Evolutionary conservation across 2,113 vertebrate genomes (phyloP).

Genomic region (Oriolus oriolus): DNA sequence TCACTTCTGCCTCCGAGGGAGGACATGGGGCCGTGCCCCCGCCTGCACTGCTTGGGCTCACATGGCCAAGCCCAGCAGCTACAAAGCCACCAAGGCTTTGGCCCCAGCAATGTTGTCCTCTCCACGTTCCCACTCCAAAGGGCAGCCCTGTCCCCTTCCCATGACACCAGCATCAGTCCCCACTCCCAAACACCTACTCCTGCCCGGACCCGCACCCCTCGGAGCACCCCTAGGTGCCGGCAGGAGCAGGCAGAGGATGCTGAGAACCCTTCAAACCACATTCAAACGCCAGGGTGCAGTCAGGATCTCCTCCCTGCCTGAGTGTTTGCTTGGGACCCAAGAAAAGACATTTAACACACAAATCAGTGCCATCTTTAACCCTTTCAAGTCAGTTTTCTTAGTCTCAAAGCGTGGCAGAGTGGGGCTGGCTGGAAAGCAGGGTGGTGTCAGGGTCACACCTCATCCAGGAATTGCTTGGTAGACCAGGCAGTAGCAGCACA

Average conservation of each 20-base stretch:
- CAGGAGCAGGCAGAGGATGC: background rate
- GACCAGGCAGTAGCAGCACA: background rate
- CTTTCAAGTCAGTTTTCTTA: background rate
- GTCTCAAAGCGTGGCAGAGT: fast-evolving
- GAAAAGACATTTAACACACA: background rate
- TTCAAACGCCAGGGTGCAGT: too few relatives aligned
- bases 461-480: fast-evolving
- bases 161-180: fast-evolving
- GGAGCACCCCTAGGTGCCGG: fast-evolving
- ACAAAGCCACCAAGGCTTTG: background rate
- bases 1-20: background rate
- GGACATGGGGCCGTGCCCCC: fast-evolving
- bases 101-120: background rate
- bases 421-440: background rate
- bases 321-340: background rate
- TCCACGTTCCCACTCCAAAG: background rate
- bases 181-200: fast-evolving
- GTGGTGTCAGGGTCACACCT: background rate
- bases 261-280: background rate
- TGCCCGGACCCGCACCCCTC: fast-evolving
- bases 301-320: background rate
- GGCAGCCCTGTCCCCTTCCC: background rate
- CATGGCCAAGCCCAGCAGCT: fast-evolving
- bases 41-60: fast-evolving
- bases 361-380: background rate